Percentiles rank a stretch among this genome's conserved stretches.
phyloP scores from a whole-genome alignment of 2,797 vertebrate species.

The Acropternis orthonyx region DNA sequence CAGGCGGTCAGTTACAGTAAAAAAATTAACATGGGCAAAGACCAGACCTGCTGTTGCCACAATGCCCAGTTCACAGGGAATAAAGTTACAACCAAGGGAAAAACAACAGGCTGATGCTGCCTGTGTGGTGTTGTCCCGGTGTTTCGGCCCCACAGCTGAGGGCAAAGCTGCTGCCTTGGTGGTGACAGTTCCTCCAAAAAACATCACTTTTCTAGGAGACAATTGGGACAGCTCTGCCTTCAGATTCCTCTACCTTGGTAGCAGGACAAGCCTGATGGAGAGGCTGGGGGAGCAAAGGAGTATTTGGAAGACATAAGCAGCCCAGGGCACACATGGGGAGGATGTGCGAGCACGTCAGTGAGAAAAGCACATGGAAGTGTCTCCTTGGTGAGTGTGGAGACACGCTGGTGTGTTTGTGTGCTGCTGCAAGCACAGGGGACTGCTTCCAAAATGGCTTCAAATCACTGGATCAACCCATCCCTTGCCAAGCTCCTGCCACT shows the following conservation, averaged over 20 bases:
- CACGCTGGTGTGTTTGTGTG: fast-evolving
- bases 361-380: neutral
- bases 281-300: neutral
- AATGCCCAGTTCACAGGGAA: neutral
- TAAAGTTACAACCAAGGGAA: neutral
- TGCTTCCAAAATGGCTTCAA: neutral
- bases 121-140: fast-evolving
- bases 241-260: neutral
- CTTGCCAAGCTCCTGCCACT: neutral
- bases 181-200: neutral
- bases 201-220: neutral
- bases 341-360: fast-evolving
- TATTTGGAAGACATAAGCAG: neutral
- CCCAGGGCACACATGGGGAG: fast-evolving
- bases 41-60: neutral
- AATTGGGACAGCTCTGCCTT: neutral
- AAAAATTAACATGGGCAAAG: neutral
- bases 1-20: neutral
- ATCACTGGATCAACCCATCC: neutral
- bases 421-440: neutral
- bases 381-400: neutral
- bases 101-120: neutral
- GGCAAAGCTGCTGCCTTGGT: neutral
- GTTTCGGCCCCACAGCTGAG: neutral
- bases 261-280: neutral